Conservation (phyloP, 2,113 vertebrate species). For the Cottus gobio region DNA sequence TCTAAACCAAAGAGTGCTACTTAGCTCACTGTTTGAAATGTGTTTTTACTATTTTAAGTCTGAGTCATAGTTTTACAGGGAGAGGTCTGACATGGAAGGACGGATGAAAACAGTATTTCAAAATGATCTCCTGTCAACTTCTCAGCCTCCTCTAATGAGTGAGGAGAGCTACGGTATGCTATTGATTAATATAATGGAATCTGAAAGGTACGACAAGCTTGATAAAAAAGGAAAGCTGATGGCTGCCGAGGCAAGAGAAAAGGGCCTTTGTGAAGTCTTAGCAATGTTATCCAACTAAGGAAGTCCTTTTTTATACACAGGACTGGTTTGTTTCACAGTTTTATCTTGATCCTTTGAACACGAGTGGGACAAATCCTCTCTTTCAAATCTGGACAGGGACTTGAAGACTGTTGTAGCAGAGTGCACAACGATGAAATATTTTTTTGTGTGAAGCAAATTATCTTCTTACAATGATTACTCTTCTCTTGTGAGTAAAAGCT, state of each 20-base stretch:
- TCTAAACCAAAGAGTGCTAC: slow-evolving; percentile 13
- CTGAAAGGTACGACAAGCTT: slow-evolving; percentile 71
- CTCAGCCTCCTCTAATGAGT: slow-evolving; percentile 54
- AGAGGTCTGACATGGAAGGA: slow-evolving; percentile 16
- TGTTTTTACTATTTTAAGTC: slow-evolving; percentile 29
- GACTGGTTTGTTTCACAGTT: slow-evolving; percentile 60
- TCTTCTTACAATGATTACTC: slow-evolving; percentile 62
- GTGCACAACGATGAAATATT: slow-evolving; percentile 50
- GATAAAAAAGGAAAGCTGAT: slow-evolving; percentile 69
- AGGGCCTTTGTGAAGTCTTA: slow-evolving; percentile 61
- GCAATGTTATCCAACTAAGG: slow-evolving; percentile 62
- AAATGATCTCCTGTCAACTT: slow-evolving; percentile 28
- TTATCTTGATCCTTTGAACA: slow-evolving; percentile 61
- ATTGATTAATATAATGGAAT: slow-evolving; percentile 76
- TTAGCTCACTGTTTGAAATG: slow-evolving; percentile 26
- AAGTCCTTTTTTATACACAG: slow-evolving; percentile 48
- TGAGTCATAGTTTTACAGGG: slow-evolving; percentile 11
- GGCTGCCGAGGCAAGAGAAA: slow-evolving; percentile 49
- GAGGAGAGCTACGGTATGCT: slow-evolving; percentile 58
- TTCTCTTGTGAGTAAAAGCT: slow-evolving; percentile 31
- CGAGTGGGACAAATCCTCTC: slow-evolving; percentile 64
- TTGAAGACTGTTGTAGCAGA: slow-evolving; percentile 48
- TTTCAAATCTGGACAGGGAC: slow-evolving; percentile 65
- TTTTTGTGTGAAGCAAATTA: slow-evolving; percentile 47
- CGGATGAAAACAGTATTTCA: slow-evolving; percentile 29